Evolutionary conservation across 1,140 invertebrate species (phyloP), one percentile per base, ranked within the genome.

Genomic region (Ceratosolen solmsi): DNA sequence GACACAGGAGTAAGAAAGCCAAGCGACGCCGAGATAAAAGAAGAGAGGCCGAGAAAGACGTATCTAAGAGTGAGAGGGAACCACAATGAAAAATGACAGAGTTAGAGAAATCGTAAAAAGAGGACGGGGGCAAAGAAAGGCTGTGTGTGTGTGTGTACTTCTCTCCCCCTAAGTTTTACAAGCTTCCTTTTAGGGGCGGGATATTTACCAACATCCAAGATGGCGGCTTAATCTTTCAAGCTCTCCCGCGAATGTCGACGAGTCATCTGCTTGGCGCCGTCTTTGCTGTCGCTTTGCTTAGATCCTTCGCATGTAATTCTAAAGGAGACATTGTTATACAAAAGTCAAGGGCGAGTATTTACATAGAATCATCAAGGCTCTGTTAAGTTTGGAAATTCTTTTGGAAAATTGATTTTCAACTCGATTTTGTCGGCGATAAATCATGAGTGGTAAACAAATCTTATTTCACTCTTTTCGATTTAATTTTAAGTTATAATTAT

Each of bases 201-300:
- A 90, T 90, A 90, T 90, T 90, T 90, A 91, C 90, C 87, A 91
- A 91, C 89, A 90, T 90, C 87, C 89, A 91, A 90, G 89, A 91
- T 90, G 89, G 89, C 89, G 89, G 86, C 85, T 89, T 89, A 91
- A 90, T 90, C 90, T 89, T 86, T 82, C 85, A 86, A 86, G 86
- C 88, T 87, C 86, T 87, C 80, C 65, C 71, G 60, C 77, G 65
- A 86, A 87, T 87, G 87, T 86, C 86, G 86, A 87, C 88, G 87
- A 89, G 86, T 89, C 86, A 88, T 87, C 86, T 82, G 49, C 68
- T 65, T 30, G 41, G 60, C 38, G 20, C 25, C 71, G 71, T 38
- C 27, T 0, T 60, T 17, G 68, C 60, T 51, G 54, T 82, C 84
- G 82, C 79, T 87, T 88, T 85, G 78, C 84, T 80, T 84, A 63